Conservation (phyloP, 2,797 vertebrate genomes). For the Brachyrhaphis roseni region DNA sequence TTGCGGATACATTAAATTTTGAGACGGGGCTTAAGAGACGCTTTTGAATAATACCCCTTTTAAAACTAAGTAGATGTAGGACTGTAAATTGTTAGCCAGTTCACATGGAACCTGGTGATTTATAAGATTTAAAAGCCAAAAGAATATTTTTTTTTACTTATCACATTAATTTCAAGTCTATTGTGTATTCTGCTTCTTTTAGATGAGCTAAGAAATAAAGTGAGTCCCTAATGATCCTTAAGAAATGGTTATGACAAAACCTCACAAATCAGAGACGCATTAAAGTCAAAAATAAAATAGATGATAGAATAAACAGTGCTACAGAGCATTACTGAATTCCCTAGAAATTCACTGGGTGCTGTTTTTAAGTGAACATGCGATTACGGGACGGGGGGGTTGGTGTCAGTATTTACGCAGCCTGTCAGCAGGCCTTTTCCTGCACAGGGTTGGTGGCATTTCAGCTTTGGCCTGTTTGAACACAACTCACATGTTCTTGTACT, state of each 20-base stretch:
- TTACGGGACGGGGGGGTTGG: slow-evolving; percentile 55
- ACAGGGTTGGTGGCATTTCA: slow-evolving; percentile 70
- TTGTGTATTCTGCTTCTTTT: slow-evolving; percentile 4
- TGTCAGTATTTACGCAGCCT: slow-evolving; percentile 76
- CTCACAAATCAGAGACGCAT: slow-evolving; percentile 46
- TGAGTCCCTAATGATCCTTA: slow-evolving; percentile 15
- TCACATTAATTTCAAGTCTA: neutral
- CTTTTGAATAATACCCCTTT: neutral
- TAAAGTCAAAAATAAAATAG: slow-evolving; percentile 56
- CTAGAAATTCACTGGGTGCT: slow-evolving; percentile 75
- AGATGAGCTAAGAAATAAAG: slow-evolving; percentile 11
- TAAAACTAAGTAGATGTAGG: neutral
- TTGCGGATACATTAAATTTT: neutral
- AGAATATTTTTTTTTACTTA: neutral
- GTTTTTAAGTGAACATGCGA: slow-evolving; percentile 76
- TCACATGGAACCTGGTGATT: neutral
- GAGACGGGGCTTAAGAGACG: neutral
- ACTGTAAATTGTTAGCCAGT: neutral
- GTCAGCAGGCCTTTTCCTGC: slow-evolving; percentile 65
- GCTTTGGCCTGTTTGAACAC: slow-evolving; percentile 69
- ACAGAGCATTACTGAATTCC: slow-evolving; percentile 65
- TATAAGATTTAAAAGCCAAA: neutral
- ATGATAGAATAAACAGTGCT: slow-evolving; percentile 56
- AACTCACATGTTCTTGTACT: slow-evolving; percentile 48
- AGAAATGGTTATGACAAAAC: slow-evolving; percentile 23